phyloP scores from a whole-genome alignment of 2,888 invertebrate species.

The Dichetophora obliterata region DNA sequence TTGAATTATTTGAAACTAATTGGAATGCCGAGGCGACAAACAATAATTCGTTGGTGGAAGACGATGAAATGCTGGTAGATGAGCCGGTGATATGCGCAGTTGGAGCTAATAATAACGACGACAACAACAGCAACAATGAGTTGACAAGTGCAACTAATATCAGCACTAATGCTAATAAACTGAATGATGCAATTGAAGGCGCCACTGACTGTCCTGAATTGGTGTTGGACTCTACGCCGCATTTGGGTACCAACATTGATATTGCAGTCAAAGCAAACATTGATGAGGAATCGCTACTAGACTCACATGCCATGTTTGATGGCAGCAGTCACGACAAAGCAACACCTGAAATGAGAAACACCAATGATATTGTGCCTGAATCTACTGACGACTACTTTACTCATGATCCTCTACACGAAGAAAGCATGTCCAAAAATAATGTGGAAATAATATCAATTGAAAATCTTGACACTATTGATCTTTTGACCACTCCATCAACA shows the following conservation, averaged over 20 bases:
- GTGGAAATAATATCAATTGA: slow-evolving; percentile 7
- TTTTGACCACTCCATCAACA: background rate
- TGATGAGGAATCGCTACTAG: slow-evolving; percentile 44
- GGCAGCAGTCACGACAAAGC: slow-evolving; percentile 5
- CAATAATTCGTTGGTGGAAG: background rate
- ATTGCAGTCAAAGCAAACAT: slow-evolving; percentile 27
- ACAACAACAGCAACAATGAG: slow-evolving; percentile 40
- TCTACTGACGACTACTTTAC: background rate
- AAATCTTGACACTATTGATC: slow-evolving; percentile 12
- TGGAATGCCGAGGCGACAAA: slow-evolving; percentile 30
- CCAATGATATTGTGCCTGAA: background rate
- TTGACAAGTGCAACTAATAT: slow-evolving; percentile 40
- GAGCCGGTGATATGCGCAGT: background rate
- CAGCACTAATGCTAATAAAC: slow-evolving; percentile 34
- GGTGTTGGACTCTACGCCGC: background rate
- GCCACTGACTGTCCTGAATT: slow-evolving; percentile 6
- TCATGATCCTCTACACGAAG: background rate
- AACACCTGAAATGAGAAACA: background rate
- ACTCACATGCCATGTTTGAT: slow-evolving; percentile 43
- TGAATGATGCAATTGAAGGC: slow-evolving; percentile 1
- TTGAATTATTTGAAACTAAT: slow-evolving; percentile 29
- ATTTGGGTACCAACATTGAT: slow-evolving; percentile 10
- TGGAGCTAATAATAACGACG: slow-evolving; percentile 9
- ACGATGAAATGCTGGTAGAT: slow-evolving; percentile 17
- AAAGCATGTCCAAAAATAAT: background rate